These are phyloP conservation scores for Pseudotriccus pelzelni DNA, from an alignment of 2,797 vertebrate genomes.

Conservation along the genomic window DNA sequence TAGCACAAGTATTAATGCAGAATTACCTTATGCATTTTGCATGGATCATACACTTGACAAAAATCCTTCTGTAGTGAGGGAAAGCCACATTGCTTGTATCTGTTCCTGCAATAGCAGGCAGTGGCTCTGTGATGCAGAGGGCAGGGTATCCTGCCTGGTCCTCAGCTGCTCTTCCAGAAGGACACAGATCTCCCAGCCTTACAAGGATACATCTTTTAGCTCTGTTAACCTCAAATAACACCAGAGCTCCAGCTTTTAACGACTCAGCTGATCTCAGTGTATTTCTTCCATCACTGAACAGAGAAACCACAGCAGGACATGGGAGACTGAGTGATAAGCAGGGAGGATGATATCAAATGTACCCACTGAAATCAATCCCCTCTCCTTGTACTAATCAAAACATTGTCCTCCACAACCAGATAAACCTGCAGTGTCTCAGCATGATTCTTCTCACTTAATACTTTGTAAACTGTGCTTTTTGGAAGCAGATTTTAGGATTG, in stretches of 20 bases:
- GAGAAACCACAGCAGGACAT: background rate
- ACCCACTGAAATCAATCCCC: background rate
- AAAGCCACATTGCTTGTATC: background rate
- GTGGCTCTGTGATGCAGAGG: background rate
- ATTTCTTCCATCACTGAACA: background rate
- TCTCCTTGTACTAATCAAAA: conserved; percentile 1
- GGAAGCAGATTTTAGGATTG: background rate
- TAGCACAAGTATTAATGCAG: background rate
- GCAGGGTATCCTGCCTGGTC: background rate
- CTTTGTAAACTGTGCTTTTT: background rate
- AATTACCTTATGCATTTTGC: background rate
- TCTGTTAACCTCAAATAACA: background rate
- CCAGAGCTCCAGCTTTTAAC: background rate
- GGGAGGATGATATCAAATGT: background rate
- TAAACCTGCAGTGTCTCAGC: background rate
- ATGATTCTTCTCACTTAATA: background rate
- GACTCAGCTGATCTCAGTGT: background rate
- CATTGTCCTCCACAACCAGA: background rate
- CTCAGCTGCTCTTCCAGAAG: conserved; percentile 3
- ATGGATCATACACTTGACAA: background rate
- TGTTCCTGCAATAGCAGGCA: background rate
- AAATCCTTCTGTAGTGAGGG: background rate
- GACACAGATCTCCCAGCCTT: background rate
- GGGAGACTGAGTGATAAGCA: background rate
- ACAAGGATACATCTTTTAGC: background rate